Conservation (phyloP, 2,888 invertebrate species). For the Nasonia oneida region DNA sequence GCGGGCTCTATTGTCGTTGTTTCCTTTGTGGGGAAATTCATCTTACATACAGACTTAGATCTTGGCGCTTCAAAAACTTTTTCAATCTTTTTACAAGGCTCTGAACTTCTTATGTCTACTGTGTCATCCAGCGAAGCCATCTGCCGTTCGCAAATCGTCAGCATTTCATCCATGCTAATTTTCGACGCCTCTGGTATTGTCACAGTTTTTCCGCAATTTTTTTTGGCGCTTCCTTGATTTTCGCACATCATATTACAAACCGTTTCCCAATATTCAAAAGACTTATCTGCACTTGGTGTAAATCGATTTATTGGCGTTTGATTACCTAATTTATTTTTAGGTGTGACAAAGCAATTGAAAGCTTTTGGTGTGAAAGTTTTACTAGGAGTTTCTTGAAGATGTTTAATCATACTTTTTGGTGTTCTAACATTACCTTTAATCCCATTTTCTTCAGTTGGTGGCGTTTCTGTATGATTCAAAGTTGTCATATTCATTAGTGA, state of each 20-base stretch:
- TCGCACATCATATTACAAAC: conserved; percentile 64
- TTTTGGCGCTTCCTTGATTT: conserved; percentile 49
- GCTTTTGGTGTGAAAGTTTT: conserved; percentile 11
- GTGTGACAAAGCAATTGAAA: conserved; percentile 58
- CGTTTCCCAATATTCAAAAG: conserved; percentile 66
- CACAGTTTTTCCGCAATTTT: conserved; percentile 54
- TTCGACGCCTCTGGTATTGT: conserved; percentile 58
- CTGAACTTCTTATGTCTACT: conserved; percentile 56
- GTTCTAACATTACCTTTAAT: neutral
- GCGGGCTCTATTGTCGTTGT: neutral
- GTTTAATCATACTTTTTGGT: conserved; percentile 17
- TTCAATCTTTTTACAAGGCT: conserved; percentile 55
- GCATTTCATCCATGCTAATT: conserved; percentile 64
- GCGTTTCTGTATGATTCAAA: conserved; percentile 42
- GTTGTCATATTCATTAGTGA: conserved; percentile 64
- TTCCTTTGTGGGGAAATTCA: neutral
- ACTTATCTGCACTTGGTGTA: conserved; percentile 63
- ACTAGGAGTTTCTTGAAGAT: neutral
- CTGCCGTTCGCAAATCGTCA: conserved; percentile 69
- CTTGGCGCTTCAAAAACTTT: conserved; percentile 40
- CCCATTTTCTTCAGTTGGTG: conserved; percentile 13
- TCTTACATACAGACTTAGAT: conserved; percentile 57
- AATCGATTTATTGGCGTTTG: conserved; percentile 58
- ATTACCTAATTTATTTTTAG: conserved; percentile 51
- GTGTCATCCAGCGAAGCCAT: conserved; percentile 68